phyloP scores from a whole-genome alignment of 2,113 vertebrate species.

The Colistium nudipinnis region DNA sequence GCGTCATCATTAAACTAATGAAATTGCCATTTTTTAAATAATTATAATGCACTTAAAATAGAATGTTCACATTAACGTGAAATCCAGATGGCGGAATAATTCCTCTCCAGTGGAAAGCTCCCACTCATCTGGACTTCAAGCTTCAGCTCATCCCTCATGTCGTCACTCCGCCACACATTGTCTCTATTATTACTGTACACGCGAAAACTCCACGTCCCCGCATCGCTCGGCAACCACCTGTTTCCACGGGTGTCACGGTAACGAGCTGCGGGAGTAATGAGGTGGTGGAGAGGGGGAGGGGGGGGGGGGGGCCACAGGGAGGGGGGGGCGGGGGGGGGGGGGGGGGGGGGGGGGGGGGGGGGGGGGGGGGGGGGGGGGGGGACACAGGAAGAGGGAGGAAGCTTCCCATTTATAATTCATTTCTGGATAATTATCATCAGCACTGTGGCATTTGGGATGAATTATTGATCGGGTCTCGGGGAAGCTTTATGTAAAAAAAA shows the following conservation, averaged over 20 bases:
- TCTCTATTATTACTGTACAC: no score
- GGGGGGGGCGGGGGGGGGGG: constrained; percentile 51
- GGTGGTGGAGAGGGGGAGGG: constrained; percentile 52
- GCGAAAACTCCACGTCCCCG: constrained; percentile 15
- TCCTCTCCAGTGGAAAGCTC: constrained; percentile 11
- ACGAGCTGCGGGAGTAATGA: constrained; percentile 74
- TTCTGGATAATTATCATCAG: constrained; percentile 82
- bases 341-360: no score
- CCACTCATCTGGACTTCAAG: neutral
- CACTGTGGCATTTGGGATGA: constrained; percentile 79
- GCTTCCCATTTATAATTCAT: constrained; percentile 83
- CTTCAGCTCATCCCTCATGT: neutral
- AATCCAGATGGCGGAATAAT: constrained; percentile 10
- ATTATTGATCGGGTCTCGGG: constrained; percentile 80
- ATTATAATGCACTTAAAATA: no score
- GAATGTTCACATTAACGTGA: no score
- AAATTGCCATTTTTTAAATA: no score
- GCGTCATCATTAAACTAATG: no score
- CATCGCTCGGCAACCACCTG: constrained; percentile 76
- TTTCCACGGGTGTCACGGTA: constrained; percentile 58
- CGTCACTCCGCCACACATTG: neutral
- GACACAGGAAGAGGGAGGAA: constrained; percentile 59
- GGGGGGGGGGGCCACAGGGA: constrained; percentile 23
- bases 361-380: constrained; percentile 27
- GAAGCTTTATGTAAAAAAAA: constrained; percentile 78